Evolutionary conservation across 53 echinoderm and acorn worm species (phyloP).

Genomic region (Stichopus horrens): DNA sequence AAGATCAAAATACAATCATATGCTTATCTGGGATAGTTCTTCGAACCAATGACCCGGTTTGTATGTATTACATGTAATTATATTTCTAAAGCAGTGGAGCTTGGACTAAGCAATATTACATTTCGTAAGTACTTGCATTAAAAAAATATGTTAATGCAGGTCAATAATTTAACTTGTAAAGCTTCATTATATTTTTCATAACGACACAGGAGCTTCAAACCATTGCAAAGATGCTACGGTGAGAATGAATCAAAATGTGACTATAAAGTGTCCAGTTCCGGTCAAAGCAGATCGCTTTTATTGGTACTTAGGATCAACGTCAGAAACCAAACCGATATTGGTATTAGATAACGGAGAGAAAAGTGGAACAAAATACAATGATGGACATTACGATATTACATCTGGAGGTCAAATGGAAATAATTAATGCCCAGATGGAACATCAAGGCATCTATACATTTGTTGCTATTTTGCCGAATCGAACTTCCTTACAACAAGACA

Average conservation of each 20-base stretch:
- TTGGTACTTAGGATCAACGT: background rate
- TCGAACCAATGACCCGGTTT: no score
- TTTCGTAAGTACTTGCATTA: no score
- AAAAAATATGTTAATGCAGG: no score
- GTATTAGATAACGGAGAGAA: background rate
- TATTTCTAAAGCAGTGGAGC: no score
- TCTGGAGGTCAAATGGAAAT: background rate
- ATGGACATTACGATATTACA: slow-evolving; percentile 17
- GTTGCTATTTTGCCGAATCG: background rate
- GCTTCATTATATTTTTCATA: no score
- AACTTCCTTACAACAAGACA: background rate
- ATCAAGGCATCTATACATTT: background rate
- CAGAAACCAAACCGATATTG: background rate
- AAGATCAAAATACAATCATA: no score
- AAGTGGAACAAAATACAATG: background rate
- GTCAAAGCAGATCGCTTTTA: background rate
- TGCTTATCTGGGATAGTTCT: no score
- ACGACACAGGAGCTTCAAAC: no score
- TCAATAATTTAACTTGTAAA: no score
- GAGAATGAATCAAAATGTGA: background rate
- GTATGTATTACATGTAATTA: no score
- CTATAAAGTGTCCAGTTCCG: background rate
- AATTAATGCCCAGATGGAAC: background rate
- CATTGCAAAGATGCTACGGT: no score
- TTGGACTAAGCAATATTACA: no score